phyloP scores from a whole-genome alignment of 2,113 vertebrate species.

The Prunella himalayana region DNA sequence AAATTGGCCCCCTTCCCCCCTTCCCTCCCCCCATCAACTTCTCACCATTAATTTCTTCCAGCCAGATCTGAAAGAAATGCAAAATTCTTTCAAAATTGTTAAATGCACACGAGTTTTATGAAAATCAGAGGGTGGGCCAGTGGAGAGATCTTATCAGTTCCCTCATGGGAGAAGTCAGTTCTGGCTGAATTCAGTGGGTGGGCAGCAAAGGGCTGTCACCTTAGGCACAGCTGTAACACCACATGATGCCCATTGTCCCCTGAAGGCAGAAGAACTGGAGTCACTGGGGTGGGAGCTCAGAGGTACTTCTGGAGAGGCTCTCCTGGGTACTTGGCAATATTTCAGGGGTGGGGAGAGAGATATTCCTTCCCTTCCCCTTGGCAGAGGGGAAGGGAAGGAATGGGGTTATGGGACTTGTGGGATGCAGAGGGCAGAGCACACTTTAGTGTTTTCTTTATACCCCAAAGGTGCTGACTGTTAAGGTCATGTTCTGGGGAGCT shows the following conservation, averaged over 20 bases:
- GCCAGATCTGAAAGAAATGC: not conserved
- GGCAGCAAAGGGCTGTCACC: not conserved
- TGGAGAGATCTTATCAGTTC: not conserved
- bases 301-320: not conserved
- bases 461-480: not conserved
- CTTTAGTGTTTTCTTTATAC: not conserved
- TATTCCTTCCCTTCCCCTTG: too few species aligned
- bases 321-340: not conserved
- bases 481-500: not conserved
- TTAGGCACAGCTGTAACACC: not conserved
- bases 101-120: not conserved
- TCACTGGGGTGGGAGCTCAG: not conserved
- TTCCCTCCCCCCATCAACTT: not conserved
- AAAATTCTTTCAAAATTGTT: not conserved
- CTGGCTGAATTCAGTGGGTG: not conserved
- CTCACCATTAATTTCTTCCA: conserved; percentile 9
- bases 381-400: not conserved
- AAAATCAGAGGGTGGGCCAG: not conserved
- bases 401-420: not conserved
- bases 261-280: not conserved
- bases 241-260: fast-evolving
- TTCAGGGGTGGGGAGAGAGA: not conserved
- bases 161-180: not conserved
- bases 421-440: not conserved
- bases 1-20: not conserved